phyloP scores from a whole-genome alignment of 1,140 invertebrate species.

The Hylaeus anthracinus region DNA sequence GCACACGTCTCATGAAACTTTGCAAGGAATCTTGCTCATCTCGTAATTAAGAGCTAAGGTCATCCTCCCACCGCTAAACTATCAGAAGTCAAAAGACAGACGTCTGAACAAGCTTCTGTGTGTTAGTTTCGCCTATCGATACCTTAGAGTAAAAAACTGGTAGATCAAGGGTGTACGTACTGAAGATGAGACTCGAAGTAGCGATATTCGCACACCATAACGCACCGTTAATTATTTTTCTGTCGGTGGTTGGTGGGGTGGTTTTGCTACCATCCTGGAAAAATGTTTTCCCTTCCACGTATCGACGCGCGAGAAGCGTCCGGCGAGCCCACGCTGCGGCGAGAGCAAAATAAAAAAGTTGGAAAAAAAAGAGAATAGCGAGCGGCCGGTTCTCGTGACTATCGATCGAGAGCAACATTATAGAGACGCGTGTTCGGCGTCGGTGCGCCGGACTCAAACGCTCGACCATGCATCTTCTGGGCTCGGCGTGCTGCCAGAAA shows the following conservation, averaged over 20 bases:
- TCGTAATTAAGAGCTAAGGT: no score
- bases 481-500: background rate
- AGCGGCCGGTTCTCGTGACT: conserved; percentile 11
- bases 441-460: conserved; percentile 41
- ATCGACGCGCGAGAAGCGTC: background rate
- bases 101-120: no score
- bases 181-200: no score
- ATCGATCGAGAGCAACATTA: conserved; percentile 60
- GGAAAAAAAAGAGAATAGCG: background rate
- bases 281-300: conserved; percentile 5
- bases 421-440: conserved; percentile 60
- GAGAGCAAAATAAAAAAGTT: background rate
- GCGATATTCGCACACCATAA: background rate
- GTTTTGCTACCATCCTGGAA: background rate
- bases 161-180: no score
- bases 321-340: no score
- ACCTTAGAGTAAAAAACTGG: no score
- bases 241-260: background rate
- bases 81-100: no score
- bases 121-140: no score
- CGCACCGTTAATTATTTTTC: background rate
- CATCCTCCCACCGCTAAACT: no score
- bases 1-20: no score
- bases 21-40: no score
- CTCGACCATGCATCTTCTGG: conserved; percentile 65